Evolutionary conservation across 1,140 invertebrate species (phyloP).

Genomic region (Halotydeus destructor): DNA sequence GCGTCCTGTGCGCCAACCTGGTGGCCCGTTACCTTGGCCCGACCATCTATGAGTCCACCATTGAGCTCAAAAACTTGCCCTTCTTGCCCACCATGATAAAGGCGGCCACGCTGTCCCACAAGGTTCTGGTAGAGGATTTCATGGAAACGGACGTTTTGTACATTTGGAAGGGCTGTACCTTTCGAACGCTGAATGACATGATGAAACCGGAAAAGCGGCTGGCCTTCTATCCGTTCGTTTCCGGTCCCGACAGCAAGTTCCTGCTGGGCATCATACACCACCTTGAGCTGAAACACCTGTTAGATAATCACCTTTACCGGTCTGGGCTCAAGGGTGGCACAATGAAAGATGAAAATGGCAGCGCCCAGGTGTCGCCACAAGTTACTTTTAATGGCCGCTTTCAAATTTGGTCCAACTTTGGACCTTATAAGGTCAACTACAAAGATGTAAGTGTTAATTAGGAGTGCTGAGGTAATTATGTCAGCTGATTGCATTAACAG

Average conservation of each 20-base stretch:
- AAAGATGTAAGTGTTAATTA: neutral
- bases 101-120: slow-evolving; percentile 48
- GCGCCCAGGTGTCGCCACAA: neutral
- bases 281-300: slow-evolving; percentile 59
- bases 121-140: slow-evolving; percentile 81
- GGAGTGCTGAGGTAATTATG: neutral
- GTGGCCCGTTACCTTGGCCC: slow-evolving; percentile 76
- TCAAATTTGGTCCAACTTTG: neutral
- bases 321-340: neutral
- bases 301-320: slow-evolving; percentile 55
- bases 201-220: slow-evolving; percentile 43
- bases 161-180: slow-evolving; percentile 52
- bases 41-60: slow-evolving; percentile 94
- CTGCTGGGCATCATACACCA: slow-evolving; percentile 76
- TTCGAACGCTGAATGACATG: slow-evolving; percentile 57
- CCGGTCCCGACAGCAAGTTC: slow-evolving; percentile 71
- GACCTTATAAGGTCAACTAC: neutral
- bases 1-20: slow-evolving; percentile 77
- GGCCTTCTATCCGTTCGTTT: slow-evolving; percentile 67
- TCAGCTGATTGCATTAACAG: slow-evolving; percentile 28
- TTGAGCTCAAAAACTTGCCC: slow-evolving; percentile 85
- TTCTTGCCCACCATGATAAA: slow-evolving; percentile 76
- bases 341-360: neutral
- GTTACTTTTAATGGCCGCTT: neutral
- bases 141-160: slow-evolving; percentile 76